These are phyloP conservation scores for Decapterus maruadsi DNA, from an alignment of 2,797 vertebrate genomes.

Conservation along the genomic window DNA sequence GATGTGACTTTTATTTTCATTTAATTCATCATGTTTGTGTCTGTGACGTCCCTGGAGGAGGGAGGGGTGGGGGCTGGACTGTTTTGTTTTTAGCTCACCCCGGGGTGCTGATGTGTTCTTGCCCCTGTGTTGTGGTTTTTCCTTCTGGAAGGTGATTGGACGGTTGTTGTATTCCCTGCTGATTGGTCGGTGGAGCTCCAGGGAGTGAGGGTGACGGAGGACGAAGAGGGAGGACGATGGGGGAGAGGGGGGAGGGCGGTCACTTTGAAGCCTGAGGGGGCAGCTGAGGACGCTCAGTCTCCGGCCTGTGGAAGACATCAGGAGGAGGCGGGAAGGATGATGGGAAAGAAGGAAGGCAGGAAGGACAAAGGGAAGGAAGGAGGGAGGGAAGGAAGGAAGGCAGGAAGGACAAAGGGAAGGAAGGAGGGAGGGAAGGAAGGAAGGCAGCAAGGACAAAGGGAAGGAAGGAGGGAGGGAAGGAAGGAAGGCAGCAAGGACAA, in stretches of 20 bases:
- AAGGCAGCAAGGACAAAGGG: too few relatives aligned
- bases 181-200: constrained; percentile 7
- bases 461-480: too few relatives aligned
- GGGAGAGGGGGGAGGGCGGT: not conserved
- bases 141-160: constrained; percentile 43
- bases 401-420: too few relatives aligned
- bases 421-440: too few relatives aligned
- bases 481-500: too few relatives aligned
- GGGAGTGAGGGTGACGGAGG: constrained; percentile 16
- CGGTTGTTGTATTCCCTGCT: constrained; percentile 29
- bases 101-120: constrained; percentile 4
- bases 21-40: not conserved
- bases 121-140: constrained; percentile 8
- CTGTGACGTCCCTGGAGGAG: not conserved
- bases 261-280: constrained; percentile 37
- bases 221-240: not conserved
- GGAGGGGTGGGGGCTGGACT: not conserved
- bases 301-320: constrained; percentile 25
- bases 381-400: too few relatives aligned
- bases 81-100: constrained; percentile 22
- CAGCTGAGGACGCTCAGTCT: constrained; percentile 32
- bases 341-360: too few relatives aligned
- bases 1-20: too few relatives aligned
- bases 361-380: too few relatives aligned
- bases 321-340: too few relatives aligned